A percentile compares a stretch with the other conserved stretches of the same genome.
These are phyloP conservation scores for Oreochromis mossambicus DNA, from an alignment of 2,797 vertebrate genomes.

Conservation along the genomic window DNA sequence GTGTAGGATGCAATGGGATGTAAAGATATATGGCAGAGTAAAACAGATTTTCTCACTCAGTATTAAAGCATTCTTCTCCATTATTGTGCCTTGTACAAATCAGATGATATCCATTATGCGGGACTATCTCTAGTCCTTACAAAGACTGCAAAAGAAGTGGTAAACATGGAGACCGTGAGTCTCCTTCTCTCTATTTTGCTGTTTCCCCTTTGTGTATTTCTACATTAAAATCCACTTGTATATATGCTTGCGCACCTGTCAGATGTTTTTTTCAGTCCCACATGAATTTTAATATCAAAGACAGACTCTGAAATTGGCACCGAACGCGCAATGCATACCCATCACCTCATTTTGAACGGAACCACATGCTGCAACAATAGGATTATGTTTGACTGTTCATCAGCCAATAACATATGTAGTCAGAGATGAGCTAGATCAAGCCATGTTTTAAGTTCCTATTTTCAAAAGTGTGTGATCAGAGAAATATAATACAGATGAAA, in stretches of 20 bases:
- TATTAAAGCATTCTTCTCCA: slow-evolving; percentile 32
- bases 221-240: not conserved
- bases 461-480: not conserved
- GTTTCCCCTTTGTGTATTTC: not conserved
- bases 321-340: not conserved
- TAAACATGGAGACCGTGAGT: not conserved
- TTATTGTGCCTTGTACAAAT: slow-evolving; percentile 37
- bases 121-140: not conserved
- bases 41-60: slow-evolving; percentile 39
- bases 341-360: not conserved
- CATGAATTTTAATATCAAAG: not conserved
- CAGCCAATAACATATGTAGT: not conserved
- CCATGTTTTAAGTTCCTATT: not conserved
- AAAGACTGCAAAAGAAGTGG: not conserved
- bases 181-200: not conserved
- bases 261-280: not conserved
- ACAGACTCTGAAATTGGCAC: not conserved
- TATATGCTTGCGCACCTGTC: not conserved
- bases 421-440: not conserved
- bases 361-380: not conserved
- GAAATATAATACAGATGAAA: not conserved
- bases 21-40: slow-evolving; percentile 45
- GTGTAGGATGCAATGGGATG: slow-evolving; percentile 32
- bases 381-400: not conserved
- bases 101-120: slow-evolving; percentile 8